A percentile compares a stretch with the other conserved stretches of the same genome.
phyloP scores from a whole-genome alignment of 2,888 invertebrate genomes.

The Bugulina stolonifera region DNA sequence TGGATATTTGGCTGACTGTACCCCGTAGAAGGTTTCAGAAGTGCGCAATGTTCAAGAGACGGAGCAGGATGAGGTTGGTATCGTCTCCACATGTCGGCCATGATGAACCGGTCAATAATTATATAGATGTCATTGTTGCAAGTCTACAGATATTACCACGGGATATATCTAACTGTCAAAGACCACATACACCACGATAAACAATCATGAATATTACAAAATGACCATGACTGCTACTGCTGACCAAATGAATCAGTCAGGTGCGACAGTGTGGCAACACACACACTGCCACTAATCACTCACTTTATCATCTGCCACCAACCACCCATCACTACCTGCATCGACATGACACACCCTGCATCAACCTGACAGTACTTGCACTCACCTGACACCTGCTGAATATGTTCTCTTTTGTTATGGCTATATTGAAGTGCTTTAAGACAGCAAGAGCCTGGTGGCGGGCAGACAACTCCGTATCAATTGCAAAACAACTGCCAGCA shows the following conservation, averaged over 20 bases:
- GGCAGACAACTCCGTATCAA: conserved; percentile 30
- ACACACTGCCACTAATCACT: too few species aligned
- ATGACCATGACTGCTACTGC: too few species aligned
- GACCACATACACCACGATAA: too few species aligned
- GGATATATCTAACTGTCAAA: too few species aligned
- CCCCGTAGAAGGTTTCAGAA: neutral
- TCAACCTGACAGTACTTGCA: too few species aligned
- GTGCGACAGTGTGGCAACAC: too few species aligned
- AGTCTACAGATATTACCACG: neutral
- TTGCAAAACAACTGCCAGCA: conserved; percentile 10
- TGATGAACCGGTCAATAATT: conserved; percentile 8
- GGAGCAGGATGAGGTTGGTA: neutral
- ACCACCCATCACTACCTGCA: too few species aligned
- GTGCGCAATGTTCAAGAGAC: neutral
- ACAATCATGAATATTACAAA: too few species aligned
- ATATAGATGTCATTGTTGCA: conserved; percentile 24
- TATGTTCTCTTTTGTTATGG: conserved; percentile 62
- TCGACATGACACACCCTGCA: too few species aligned
- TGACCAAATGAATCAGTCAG: too few species aligned
- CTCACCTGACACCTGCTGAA: conserved; percentile 69
- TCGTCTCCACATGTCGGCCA: conserved; percentile 6
- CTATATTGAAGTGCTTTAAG: conserved; percentile 63
- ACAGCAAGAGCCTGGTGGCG: conserved; percentile 66
- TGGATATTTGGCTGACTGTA: neutral
- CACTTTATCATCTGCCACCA: too few species aligned